Percentiles rank a stretch among this genome's conserved stretches.
Evolutionary conservation across 1,140 invertebrate genomes (phyloP).

Genomic region (Rhagoletis pomonella): DNA sequence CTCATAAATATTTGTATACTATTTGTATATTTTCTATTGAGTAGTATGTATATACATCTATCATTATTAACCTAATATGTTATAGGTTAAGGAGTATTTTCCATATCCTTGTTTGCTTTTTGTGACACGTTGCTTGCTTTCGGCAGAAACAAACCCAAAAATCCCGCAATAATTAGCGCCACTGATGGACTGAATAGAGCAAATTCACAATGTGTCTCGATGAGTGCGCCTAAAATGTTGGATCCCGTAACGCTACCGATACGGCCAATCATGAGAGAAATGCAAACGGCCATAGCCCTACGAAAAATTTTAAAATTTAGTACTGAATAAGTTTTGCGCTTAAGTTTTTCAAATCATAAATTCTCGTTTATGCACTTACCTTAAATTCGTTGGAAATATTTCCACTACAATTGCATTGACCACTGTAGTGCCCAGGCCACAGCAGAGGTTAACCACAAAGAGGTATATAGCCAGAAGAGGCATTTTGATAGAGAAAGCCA

Average conservation of each 20-base stretch:
- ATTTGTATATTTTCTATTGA: too few relatives aligned
- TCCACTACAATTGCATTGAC: constrained; percentile 65
- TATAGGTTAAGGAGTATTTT: background rate
- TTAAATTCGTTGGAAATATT: constrained; percentile 67
- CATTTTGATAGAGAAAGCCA: constrained; percentile 45
- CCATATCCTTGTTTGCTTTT: background rate
- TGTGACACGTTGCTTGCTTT: background rate
- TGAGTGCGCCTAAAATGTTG: constrained; percentile 56
- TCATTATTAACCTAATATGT: too few relatives aligned
- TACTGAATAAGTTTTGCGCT: too few relatives aligned
- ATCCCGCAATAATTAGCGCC: constrained; percentile 53
- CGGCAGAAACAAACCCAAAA: constrained; percentile 55
- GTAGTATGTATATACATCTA: too few relatives aligned
- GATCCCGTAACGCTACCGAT: constrained; percentile 62
- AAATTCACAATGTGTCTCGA: constrained; percentile 58
- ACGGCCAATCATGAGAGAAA: constrained; percentile 66
- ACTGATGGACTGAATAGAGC: constrained; percentile 55
- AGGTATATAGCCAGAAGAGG: constrained; percentile 58
- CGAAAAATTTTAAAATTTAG: constrained; percentile 9
- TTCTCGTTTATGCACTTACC: constrained; percentile 49
- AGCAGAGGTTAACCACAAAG: constrained; percentile 57
- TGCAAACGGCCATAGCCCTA: constrained; percentile 66
- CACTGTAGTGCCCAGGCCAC: constrained; percentile 62
- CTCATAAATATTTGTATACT: too few relatives aligned
- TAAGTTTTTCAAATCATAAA: too few relatives aligned